phyloP scores from a whole-genome alignment of 1,140 invertebrate genomes.

The Camponotus floridanus region DNA sequence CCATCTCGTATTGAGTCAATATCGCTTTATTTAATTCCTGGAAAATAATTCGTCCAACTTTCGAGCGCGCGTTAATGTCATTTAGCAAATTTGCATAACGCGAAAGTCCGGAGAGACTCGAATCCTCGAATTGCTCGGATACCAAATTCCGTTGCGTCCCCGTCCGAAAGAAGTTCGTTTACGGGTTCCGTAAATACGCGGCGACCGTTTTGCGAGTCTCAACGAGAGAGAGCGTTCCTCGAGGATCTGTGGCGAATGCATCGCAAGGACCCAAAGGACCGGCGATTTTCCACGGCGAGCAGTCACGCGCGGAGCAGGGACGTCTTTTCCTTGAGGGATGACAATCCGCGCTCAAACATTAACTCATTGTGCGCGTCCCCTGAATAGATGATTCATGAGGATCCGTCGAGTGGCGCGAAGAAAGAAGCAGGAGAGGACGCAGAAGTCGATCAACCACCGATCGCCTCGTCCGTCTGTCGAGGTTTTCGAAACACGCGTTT shows the following conservation, averaged over 20 bases:
- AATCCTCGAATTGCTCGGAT: conserved; percentile 22
- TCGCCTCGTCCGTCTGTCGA: conserved; percentile 43
- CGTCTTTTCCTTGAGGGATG: conserved; percentile 73
- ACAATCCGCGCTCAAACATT: conserved; percentile 78
- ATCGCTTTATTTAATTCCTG: conserved; percentile 25
- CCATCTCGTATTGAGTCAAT: conserved; percentile 2
- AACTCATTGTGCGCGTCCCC: conserved; percentile 75
- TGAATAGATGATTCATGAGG: conserved; percentile 81
- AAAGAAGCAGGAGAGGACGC: conserved; percentile 48
- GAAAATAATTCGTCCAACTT: conserved; percentile 31
- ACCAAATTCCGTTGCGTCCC: conserved; percentile 31
- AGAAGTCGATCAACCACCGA: conserved; percentile 65
- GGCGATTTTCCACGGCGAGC: conserved; percentile 76
- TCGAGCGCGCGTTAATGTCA: conserved; percentile 20
- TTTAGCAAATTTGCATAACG: conserved; percentile 35
- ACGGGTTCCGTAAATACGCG: conserved; percentile 35
- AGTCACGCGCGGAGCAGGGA: conserved; percentile 62
- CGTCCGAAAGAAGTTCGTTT: conserved; percentile 38
- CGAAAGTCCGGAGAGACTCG: conserved; percentile 18
- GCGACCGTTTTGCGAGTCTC: conserved; percentile 60
- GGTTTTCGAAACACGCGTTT: conserved; percentile 44
- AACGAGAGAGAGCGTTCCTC: conserved; percentile 31
- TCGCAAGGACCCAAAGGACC: conserved; percentile 50
- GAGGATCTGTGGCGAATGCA: conserved; percentile 51
- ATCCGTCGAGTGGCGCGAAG: conserved; percentile 66